Evolutionary conservation across 1,140 invertebrate genomes (phyloP).

Genomic region (Lepeophtheirus salmonis): DNA sequence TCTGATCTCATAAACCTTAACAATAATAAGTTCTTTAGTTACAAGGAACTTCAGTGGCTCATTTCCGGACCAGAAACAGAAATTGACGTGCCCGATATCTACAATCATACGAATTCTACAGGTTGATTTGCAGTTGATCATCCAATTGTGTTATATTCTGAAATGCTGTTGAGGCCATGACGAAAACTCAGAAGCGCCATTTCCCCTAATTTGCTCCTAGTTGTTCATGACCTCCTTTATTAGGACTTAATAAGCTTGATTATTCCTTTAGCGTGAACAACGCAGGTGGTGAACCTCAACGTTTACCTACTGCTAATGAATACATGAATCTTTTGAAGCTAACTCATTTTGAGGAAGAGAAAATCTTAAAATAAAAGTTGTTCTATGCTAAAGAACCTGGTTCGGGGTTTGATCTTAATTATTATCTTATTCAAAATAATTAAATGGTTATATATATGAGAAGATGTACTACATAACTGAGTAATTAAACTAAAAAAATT

Average conservation of each 20-base stretch:
- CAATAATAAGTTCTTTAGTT: slow-evolving; percentile 86
- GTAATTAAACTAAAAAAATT: no score
- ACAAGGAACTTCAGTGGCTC: slow-evolving; percentile 76
- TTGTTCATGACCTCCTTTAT: slow-evolving; percentile 82
- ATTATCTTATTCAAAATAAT: no score
- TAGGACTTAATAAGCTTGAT: slow-evolving; percentile 88
- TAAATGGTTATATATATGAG: no score
- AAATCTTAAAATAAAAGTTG: slow-evolving; percentile 58
- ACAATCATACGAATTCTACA: slow-evolving; percentile 56
- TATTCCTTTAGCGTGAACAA: slow-evolving; percentile 86
- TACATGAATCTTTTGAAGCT: slow-evolving; percentile 95
- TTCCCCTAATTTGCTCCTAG: slow-evolving; percentile 91
- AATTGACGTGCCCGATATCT: slow-evolving; percentile 76
- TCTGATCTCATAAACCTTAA: slow-evolving; percentile 69
- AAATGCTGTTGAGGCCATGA: slow-evolving; percentile 58
- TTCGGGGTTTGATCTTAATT: slow-evolving; percentile 87
- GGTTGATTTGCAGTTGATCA: slow-evolving; percentile 27
- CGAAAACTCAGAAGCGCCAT: slow-evolving; percentile 60
- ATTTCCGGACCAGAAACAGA: slow-evolving; percentile 81
- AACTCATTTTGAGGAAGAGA: slow-evolving; percentile 63
- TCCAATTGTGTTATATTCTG: slow-evolving; percentile 49
- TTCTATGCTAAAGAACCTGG: slow-evolving; percentile 82
- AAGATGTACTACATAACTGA: no score
- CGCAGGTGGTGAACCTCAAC: slow-evolving; percentile 53
- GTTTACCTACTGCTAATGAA: slow-evolving; percentile 81